A percentile compares a stretch with the other conserved stretches of the same genome.
Conservation (phyloP, 2,888 invertebrate species). For the Polydrusus pterygomalis region DNA sequence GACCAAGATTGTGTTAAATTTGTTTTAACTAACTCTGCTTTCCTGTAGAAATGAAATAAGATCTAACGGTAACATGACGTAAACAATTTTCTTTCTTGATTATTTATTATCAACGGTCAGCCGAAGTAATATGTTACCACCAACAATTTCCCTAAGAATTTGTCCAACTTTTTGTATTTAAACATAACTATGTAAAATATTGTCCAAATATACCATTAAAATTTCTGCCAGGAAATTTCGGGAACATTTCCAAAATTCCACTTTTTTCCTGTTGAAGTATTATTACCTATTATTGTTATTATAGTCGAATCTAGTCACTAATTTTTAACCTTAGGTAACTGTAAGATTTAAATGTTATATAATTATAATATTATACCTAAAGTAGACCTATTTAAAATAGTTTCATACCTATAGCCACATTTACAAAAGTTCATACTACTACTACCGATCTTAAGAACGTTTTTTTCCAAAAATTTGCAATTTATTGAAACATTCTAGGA, state of each 20-base stretch:
- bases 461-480: no score
- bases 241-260: constrained; percentile 37
- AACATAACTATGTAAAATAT: constrained; percentile 45
- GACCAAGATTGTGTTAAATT: no score
- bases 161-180: constrained; percentile 50
- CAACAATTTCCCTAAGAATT: constrained; percentile 30
- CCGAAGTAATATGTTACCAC: constrained; percentile 1
- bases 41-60: not conserved
- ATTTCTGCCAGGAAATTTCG: constrained; percentile 29
- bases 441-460: no score
- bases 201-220: constrained; percentile 46
- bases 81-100: no score
- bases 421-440: not conserved
- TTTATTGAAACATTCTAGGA: no score
- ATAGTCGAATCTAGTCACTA: constrained; percentile 39
- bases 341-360: constrained; percentile 18
- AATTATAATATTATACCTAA: constrained; percentile 8
- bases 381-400: not conserved
- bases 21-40: not conserved
- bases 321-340: constrained; percentile 41
- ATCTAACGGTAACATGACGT: no score
- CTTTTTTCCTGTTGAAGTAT: constrained; percentile 41
- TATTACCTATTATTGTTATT: constrained; percentile 43
- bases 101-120: not conserved
- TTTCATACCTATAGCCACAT: not conserved